phyloP scores from a whole-genome alignment of 2,797 vertebrate genomes.

The Carcharodon carcharias region DNA sequence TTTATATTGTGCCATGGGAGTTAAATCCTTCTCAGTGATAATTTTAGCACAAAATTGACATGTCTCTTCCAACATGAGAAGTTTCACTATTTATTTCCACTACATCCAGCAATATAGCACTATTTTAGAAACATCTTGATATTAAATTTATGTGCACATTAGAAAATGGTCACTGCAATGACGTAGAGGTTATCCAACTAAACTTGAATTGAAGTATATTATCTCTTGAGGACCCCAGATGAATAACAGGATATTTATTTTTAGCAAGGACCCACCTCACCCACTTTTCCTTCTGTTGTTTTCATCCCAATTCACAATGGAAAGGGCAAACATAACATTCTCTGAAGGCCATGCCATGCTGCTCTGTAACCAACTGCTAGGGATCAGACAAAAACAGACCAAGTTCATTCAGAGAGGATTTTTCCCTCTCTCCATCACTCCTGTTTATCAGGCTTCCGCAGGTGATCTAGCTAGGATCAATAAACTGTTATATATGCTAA shows the following conservation, averaged over 20 bases:
- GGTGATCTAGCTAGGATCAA: not conserved
- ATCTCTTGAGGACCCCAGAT: not conserved
- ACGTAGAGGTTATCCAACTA: not conserved
- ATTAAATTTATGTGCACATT: slow-evolving; percentile 2
- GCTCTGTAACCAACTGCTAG: not conserved
- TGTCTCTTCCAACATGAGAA: not conserved
- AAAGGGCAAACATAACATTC: not conserved
- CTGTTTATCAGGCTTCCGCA: not conserved
- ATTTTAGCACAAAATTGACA: not conserved
- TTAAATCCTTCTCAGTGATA: not conserved
- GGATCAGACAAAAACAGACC: not conserved
- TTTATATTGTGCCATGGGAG: not conserved
- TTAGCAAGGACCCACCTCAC: not conserved
- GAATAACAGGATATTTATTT: not conserved
- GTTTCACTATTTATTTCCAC: not conserved
- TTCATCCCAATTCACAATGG: not conserved
- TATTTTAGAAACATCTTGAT: not conserved
- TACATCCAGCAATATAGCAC: not conserved
- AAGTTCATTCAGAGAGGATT: not conserved
- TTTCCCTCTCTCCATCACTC: not conserved
- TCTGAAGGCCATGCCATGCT: not conserved
- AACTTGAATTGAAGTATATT: not conserved
- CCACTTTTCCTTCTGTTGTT: not conserved
- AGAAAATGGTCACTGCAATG: not conserved
- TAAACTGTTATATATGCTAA: not conserved